A percentile compares a stretch with the other conserved stretches of the same genome.
These are phyloP conservation scores for Adelges cooleyi DNA, from an alignment of 1,140 invertebrate species.

Conservation along the genomic window DNA sequence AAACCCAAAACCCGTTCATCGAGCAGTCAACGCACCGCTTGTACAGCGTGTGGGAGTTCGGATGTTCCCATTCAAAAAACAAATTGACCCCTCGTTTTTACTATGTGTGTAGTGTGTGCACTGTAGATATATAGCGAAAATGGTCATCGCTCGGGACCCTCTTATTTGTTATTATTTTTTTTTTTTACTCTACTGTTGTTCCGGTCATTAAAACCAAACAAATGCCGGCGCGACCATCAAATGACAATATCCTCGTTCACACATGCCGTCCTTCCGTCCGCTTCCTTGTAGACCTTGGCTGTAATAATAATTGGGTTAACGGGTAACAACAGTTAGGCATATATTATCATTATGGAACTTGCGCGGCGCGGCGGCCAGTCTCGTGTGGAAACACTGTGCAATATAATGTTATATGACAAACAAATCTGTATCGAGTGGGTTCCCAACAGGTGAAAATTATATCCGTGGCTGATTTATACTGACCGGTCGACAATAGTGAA, in stretches of 20 bases:
- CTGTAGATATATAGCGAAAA: too few species aligned
- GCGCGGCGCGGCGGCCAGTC: too few species aligned
- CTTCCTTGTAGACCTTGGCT: neutral
- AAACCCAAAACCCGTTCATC: too few species aligned
- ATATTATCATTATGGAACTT: too few species aligned
- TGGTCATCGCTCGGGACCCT: constrained; percentile 12
- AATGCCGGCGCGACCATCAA: constrained; percentile 10
- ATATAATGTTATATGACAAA: too few species aligned
- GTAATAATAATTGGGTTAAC: constrained; percentile 12
- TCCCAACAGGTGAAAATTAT: too few species aligned
- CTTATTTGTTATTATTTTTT: neutral
- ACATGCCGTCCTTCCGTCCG: constrained; percentile 19
- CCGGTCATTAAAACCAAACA: constrained; percentile 23
- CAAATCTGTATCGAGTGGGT: too few species aligned
- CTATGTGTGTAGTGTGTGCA: too few species aligned
- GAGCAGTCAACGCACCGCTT: neutral
- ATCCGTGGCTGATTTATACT: too few species aligned
- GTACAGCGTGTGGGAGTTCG: constrained; percentile 20
- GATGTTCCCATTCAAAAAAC: constrained; percentile 24
- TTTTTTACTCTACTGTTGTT: too few species aligned
- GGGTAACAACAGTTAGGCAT: neutral
- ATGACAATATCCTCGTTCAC: constrained; percentile 26
- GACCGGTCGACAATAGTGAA: too few species aligned
- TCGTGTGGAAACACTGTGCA: too few species aligned
- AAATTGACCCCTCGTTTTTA: constrained; percentile 12